A percentile compares a stretch with the other conserved stretches of the same genome.
Conservation (phyloP, 2,797 vertebrate genomes). For the Oceanodroma leucorhoa region DNA sequence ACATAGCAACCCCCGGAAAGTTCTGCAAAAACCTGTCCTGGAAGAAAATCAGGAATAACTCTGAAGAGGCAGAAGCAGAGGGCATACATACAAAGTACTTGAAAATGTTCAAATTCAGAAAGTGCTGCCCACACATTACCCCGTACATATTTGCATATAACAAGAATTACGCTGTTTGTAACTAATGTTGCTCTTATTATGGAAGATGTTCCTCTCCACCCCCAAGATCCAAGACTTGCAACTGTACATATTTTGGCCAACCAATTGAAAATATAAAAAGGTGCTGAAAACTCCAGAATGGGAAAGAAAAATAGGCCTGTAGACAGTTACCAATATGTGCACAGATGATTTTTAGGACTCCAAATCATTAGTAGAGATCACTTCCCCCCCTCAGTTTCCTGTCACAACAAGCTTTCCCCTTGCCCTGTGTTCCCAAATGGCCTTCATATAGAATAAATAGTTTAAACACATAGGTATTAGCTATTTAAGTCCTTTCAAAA, state of each 20-base stretch:
- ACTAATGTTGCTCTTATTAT: not conserved
- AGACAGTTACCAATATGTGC: fast-evolving
- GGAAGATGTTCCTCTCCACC: not conserved
- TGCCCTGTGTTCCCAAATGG: not conserved
- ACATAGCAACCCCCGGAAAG: not conserved
- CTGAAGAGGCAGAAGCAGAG: not conserved
- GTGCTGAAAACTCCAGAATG: not conserved
- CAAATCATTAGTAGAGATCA: not conserved
- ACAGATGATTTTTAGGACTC: not conserved
- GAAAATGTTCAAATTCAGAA: not conserved
- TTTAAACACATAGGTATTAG: not conserved
- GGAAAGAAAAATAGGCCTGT: not conserved
- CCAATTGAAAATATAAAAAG: not conserved
- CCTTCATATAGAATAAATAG: not conserved
- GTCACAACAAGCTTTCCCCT: not conserved
- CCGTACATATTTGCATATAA: not conserved
- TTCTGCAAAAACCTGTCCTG: not conserved
- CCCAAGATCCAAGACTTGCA: not conserved
- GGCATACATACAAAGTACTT: not conserved
- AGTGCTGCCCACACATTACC: not conserved
- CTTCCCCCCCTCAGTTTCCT: not conserved
- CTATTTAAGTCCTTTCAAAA: not conserved
- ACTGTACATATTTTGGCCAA: not conserved
- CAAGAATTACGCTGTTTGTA: not conserved
- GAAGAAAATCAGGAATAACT: not conserved